phyloP scores from a whole-genome alignment of 2,888 invertebrate species.

The Acronicta leporina region DNA sequence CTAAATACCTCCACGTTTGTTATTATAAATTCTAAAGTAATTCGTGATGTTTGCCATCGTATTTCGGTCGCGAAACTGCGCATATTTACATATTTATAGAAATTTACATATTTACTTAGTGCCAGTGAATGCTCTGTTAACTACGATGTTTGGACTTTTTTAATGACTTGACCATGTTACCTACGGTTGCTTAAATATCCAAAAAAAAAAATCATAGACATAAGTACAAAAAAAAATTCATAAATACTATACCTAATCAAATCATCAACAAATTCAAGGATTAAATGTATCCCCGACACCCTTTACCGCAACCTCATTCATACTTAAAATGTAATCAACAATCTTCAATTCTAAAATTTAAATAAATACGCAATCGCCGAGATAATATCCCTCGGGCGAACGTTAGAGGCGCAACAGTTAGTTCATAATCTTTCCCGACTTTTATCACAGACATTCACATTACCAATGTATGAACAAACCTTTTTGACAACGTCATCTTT shows the following conservation, averaged over 20 bases:
- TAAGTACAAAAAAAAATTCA: slow-evolving; percentile 9
- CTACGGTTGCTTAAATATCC: background rate
- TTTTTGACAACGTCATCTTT: slow-evolving; percentile 18
- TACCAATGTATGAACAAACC: slow-evolving; percentile 50
- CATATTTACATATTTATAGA: slow-evolving; percentile 55
- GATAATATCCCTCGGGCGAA: slow-evolving; percentile 49
- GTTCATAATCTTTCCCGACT: slow-evolving; percentile 68
- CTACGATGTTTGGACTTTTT: slow-evolving; percentile 10
- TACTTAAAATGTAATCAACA: slow-evolving; percentile 54
- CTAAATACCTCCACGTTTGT: background rate
- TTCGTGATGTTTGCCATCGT: slow-evolving; percentile 26
- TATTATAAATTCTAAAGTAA: slow-evolving; percentile 12
- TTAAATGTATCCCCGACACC: background rate
- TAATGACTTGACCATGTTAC: slow-evolving; percentile 3
- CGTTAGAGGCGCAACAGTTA: slow-evolving; percentile 77
- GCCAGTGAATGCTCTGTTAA: slow-evolving; percentile 38
- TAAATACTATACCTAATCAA: too few relatives aligned
- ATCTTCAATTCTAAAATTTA: slow-evolving; percentile 61
- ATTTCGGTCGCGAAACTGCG: slow-evolving; percentile 21
- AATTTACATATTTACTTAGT: slow-evolving; percentile 52
- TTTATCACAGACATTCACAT: slow-evolving; percentile 55
- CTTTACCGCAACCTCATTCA: slow-evolving; percentile 30
- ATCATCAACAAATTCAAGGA: slow-evolving; percentile 6
- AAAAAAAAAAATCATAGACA: too few relatives aligned
- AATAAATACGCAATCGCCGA: slow-evolving; percentile 70